These are phyloP conservation scores for Corythornis madagascariensis DNA, from an alignment of 2,113 vertebrate species.

Conservation along the genomic window DNA sequence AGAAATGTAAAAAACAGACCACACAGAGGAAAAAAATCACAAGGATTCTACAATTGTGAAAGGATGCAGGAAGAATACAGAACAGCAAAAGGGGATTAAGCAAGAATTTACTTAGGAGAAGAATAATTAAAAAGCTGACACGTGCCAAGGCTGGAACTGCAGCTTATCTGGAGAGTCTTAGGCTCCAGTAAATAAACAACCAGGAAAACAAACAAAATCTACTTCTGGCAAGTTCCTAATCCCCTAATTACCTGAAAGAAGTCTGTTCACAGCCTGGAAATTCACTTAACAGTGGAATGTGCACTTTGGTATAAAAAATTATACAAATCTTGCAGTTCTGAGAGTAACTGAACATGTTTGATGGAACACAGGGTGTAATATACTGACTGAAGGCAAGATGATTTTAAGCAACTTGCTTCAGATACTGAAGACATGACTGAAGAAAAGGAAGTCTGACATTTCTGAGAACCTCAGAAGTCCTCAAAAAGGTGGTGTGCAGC, in stretches of 20 bases:
- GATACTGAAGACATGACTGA: background rate
- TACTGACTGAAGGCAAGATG: background rate
- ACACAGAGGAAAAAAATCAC: background rate
- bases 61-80: background rate
- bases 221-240: background rate
- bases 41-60: background rate
- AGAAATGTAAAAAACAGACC: background rate
- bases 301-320: background rate
- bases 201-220: background rate
- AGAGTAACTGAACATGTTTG: background rate
- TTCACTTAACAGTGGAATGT: background rate
- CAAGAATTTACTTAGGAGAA: background rate
- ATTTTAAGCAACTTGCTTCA: background rate
- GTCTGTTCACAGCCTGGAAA: background rate
- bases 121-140: background rate
- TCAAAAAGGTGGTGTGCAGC: background rate
- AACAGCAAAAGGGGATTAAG: background rate
- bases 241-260: background rate
- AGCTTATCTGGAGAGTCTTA: background rate
- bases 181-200: background rate
- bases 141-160: background rate
- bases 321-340: background rate
- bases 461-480: background rate
- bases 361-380: background rate
- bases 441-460: background rate